Evolutionary conservation across 2,797 vertebrate species (phyloP), one percentile per base, ranked within the genome.

Genomic region (Malurus leucopterus): DNA sequence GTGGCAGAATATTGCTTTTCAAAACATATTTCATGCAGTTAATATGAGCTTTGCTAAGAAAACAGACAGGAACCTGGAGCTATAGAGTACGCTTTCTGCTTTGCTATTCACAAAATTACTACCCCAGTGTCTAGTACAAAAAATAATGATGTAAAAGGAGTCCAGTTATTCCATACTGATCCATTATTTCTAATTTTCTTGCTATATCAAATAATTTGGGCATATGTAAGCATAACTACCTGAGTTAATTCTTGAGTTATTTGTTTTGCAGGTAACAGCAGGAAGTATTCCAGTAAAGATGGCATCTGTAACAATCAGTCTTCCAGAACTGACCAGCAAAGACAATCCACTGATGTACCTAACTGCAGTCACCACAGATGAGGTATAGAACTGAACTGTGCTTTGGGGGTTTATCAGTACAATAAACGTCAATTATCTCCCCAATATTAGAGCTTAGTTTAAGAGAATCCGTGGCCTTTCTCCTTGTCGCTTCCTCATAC

Each of bases 291-390:
- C 98, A 11, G 93, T 98, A 62, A 98, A 92, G 94, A 97, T 96
- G 87, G 96, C 97, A 11, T 97, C 96, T 73, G 76, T 99, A 84
- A 97, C 93, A 64, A 97, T 99, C 51, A 90, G 59, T 88, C 90
- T 99, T 62, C 99, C 98, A 26, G 90, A 97, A 30, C 51, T 75
- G 38, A 98, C 97, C n/a, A 97, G 93, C 78, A 97, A 85, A 80
- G 96, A 97, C 89, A 99, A 98, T 75, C 96, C 93, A 5, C 92
- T 99, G 47, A 96, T 99, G 84, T 99, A 99, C 74, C 26, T 98
- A 29, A 98, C 98, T 22, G 92, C 82, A 18, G 92, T 99, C 57
- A 92, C 97, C 32, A 95, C 96, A 41, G 94, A 97, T 65, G 91
- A 96, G 96, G 98, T 98, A 77, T 89, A 88, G 11, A 65, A 71